Base-by-base conservation (phyloP, 2,797 vertebrate genomes). In the Rhinogobio ventralis region DNA sequence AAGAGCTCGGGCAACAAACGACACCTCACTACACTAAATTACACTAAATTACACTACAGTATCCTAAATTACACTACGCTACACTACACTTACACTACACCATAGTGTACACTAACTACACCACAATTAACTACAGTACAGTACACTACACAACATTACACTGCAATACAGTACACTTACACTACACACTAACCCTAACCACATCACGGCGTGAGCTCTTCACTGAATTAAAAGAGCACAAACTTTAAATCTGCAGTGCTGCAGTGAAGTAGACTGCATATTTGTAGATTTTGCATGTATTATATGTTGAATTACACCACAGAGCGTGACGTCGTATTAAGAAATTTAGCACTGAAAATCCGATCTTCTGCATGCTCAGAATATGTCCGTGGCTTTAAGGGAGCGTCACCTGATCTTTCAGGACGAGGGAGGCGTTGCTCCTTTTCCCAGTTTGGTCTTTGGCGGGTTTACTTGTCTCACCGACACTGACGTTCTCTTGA, bases 401-500 rank as follows among this genome's bases (percentile, higher is more conserved):
- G 30, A 8, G 60, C 14, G 2, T 87, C 75, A 94, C 94, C 87
- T 90, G 83, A 33, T 93, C 91, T 20, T 87, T 89, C 64, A 87
- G 71, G 75, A 25, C 49, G 84, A 90, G 89, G 8, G 93, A 94
- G 0, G 62, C 39, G 76, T 95, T 94, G 55, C 73, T 57, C 57
- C 93, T 92, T 53, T 86, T 88, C 83, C n/a, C 30, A 49, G 89
- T 77, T 6, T 77, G 4, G 81, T 49, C 23, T 87, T 74, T 28
- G 91, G 13, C 33, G 2, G 62, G 42, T 73, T 85, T 80, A 19
- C 60, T 80, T 3, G 71, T 78, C 53, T 83, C 84, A n/a, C 49
- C 7, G 0, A 78, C 92, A 33, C 93, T 93, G 20, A 77, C 92
- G 90, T 94, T 95, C 87, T 95, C 94, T 88, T 94, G 74, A 78